Evolutionary conservation across 2,888 invertebrate species (phyloP).

Genomic region (Anoncus sp.): DNA sequence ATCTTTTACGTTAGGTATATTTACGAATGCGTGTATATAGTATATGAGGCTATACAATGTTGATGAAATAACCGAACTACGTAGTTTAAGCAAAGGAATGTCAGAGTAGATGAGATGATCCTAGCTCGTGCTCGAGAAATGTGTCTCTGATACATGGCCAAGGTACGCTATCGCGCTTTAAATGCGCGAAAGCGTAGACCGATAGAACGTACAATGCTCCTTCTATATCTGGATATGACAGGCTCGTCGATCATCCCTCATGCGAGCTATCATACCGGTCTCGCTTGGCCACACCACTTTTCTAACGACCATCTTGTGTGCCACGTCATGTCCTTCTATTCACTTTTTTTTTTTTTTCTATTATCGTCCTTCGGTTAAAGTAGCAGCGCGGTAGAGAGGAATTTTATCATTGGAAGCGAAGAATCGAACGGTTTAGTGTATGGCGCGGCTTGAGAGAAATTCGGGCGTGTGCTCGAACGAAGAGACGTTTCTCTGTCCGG

Average conservation of each 20-base stretch:
- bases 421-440: slow-evolving; percentile 18
- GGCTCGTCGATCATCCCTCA: slow-evolving; percentile 56
- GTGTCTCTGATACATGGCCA: not conserved
- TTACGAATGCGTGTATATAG: not conserved
- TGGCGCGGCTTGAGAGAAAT: slow-evolving; percentile 5
- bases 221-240: slow-evolving; percentile 49
- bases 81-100: slow-evolving; percentile 49
- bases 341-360: slow-evolving; percentile 13
- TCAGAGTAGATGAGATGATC: slow-evolving; percentile 23
- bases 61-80: slow-evolving; percentile 27
- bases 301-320: slow-evolving; percentile 29
- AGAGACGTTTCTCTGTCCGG: slow-evolving; percentile 7
- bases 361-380: slow-evolving; percentile 2
- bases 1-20: slow-evolving; percentile 13
- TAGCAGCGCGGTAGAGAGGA: not conserved
- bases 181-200: slow-evolving; percentile 35
- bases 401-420: slow-evolving; percentile 10
- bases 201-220: slow-evolving; percentile 52
- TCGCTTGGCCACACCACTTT: slow-evolving; percentile 8
- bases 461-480: not conserved
- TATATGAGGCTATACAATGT: not conserved
- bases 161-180: not conserved
- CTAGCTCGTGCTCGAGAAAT: slow-evolving; percentile 6
- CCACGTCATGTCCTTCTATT: no score
- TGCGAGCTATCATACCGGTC: not conserved